A percentile compares a stretch with the other conserved stretches of the same genome.
These are phyloP conservation scores for Drosophila leontia DNA, from an alignment of 1,140 invertebrate species.

Conservation along the genomic window DNA sequence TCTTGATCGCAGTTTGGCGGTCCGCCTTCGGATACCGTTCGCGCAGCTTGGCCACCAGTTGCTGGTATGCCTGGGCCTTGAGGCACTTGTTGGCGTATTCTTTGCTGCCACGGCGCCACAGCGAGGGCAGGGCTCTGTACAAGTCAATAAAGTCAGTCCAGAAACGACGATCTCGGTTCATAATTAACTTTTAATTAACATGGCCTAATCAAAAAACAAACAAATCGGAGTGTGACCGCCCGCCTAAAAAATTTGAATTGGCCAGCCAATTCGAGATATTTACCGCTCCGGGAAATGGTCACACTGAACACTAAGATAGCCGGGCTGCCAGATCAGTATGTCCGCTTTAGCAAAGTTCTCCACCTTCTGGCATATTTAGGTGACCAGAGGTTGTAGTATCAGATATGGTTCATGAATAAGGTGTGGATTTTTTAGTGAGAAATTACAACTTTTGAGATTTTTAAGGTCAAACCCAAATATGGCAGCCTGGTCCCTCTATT, in stretches of 20 bases:
- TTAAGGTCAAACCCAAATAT: too few relatives aligned
- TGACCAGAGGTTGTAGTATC: too few relatives aligned
- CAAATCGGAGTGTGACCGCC: not conserved
- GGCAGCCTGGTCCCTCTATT: constrained; percentile 3
- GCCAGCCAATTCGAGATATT: too few relatives aligned
- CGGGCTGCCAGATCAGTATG: not conserved
- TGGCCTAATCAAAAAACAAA: constrained; percentile 13
- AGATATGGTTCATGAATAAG: too few relatives aligned
- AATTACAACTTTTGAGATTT: too few relatives aligned
- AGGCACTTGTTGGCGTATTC: constrained; percentile 1
- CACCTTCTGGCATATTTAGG: not conserved
- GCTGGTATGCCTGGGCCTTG: not conserved
- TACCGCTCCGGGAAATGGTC: fast-evolving
- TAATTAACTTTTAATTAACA: constrained; percentile 13
- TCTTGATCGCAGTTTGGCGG: constrained; percentile 10
- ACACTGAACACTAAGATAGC: too few relatives aligned
- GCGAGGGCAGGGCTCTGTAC: not conserved
- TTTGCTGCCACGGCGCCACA: constrained; percentile 5
- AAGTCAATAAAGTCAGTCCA: constrained; percentile 4
- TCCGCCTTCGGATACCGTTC: constrained; percentile 3
- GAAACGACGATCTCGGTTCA: constrained; percentile 2
- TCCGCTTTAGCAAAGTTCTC: not conserved
- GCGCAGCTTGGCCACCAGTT: constrained; percentile 7
- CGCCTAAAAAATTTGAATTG: not conserved
- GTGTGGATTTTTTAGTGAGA: too few relatives aligned